Conservation (phyloP, 1,140 invertebrate genomes). For the Battus philenor region DNA sequence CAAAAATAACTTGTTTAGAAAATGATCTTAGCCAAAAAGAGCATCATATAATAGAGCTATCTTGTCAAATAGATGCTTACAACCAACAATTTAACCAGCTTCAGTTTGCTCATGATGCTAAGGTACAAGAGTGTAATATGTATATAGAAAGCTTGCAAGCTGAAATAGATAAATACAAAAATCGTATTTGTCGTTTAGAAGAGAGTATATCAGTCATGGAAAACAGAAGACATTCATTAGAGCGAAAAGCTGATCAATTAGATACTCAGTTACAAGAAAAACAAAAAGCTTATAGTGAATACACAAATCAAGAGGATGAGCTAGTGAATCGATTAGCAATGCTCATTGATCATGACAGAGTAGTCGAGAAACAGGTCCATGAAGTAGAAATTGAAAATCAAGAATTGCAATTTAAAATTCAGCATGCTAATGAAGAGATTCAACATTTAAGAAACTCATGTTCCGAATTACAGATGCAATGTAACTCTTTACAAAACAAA, state of each 20-base stretch:
- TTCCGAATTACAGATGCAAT: conserved; percentile 52
- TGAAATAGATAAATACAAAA: conserved; percentile 80
- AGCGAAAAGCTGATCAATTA: conserved; percentile 75
- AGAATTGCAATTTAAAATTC: conserved; percentile 72
- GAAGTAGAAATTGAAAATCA: conserved; percentile 77
- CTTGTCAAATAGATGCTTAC: conserved; percentile 46
- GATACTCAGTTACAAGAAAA: conserved; percentile 76
- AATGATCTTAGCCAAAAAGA: conserved; percentile 61
- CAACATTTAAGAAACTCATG: conserved; percentile 49
- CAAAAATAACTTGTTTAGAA: conserved; percentile 66
- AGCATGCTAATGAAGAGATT: conserved; percentile 62
- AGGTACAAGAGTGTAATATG: conserved; percentile 83
- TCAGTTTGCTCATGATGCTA: conserved; percentile 76
- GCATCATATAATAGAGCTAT: conserved; percentile 44
- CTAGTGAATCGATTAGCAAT: conserved; percentile 73
- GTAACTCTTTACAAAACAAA: conserved; percentile 38
- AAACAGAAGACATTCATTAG: conserved; percentile 72
- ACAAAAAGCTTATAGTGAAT: conserved; percentile 74
- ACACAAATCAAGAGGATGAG: conserved; percentile 75
- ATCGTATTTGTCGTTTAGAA: conserved; percentile 77
- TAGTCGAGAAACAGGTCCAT: conserved; percentile 75
- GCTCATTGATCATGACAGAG: conserved; percentile 77
- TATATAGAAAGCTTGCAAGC: conserved; percentile 83
- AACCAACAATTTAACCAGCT: conserved; percentile 51
- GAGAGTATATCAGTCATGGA: conserved; percentile 77